Conservation (phyloP, 2,797 vertebrate species). For the Buphagus erythrorhynchus region DNA sequence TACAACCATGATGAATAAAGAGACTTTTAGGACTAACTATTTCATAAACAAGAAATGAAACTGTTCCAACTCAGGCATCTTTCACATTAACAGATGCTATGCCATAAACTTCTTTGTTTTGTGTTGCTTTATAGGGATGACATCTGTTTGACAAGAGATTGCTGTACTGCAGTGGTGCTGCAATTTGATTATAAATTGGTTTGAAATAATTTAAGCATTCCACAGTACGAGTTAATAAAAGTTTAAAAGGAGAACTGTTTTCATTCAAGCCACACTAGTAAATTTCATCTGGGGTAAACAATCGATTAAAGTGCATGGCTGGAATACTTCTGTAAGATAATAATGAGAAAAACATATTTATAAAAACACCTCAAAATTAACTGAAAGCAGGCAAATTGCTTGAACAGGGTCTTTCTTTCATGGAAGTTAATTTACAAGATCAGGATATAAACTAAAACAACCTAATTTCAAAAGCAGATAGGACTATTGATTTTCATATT, state of each 20-base stretch:
- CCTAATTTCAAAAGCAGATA: neutral
- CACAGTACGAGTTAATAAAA: slow-evolving; percentile 74
- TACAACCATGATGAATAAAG: slow-evolving; percentile 70
- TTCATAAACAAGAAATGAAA: slow-evolving; percentile 71
- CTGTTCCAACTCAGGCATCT: slow-evolving; percentile 69
- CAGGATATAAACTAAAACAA: neutral
- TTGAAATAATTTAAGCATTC: slow-evolving; percentile 73
- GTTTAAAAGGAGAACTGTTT: slow-evolving; percentile 64
- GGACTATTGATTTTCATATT: neutral
- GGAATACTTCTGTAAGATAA: neutral
- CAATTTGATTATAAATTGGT: slow-evolving; percentile 75
- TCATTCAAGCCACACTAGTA: neutral
- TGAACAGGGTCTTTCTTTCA: neutral
- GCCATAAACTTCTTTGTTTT: slow-evolving; percentile 77
- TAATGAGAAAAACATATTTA: neutral
- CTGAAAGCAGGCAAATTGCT: neutral
- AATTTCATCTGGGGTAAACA: slow-evolving; percentile 24
- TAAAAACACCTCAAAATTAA: neutral
- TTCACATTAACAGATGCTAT: slow-evolving; percentile 75
- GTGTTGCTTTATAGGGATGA: slow-evolving; percentile 68
- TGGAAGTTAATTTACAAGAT: neutral
- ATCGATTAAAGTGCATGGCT: neutral
- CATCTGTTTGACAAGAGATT: slow-evolving; percentile 79
- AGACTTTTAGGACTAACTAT: slow-evolving; percentile 67
- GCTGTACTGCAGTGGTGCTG: slow-evolving; percentile 70